Base-by-base conservation (phyloP, 2,113 vertebrate species). In the Sula dactylatra region DNA sequence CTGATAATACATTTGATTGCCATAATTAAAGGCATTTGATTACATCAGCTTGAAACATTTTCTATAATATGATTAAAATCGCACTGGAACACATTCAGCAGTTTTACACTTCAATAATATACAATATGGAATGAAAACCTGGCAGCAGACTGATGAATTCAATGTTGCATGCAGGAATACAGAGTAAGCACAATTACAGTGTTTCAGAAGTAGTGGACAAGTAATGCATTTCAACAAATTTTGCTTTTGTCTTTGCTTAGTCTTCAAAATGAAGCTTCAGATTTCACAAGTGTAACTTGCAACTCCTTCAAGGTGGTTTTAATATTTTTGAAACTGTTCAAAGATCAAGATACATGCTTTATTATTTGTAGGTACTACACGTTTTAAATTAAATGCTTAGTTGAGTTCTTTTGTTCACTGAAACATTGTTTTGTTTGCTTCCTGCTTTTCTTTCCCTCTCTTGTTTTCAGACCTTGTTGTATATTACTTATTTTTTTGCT, bases 131-230 rank as follows among this genome's bases (percentile, higher is more conserved):
- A 89, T 90, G 89, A 56, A 96, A 93, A 95, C 86, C 93, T 94
- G 71, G 88, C 92, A 87, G 87, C 71, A 91, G 67, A 10, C 83
- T 92, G 94, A 91, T 72, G 74, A 78, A 73, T 44, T 89, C 91
- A 92, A 14, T 87, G 78, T 90, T 54, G 82, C 78, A 52, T 90
- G 83, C 62, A 94, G 93, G 59, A 90, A 93, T 93, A 96, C 85
- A 80, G 90, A 90, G 92, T 93, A 94, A 97, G 94, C 97, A 86
- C 81, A 93, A 82, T 95, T 97, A 71, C 58, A 65, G 45, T 27
- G 44, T 84, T 94, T 88, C 73, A 88, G 89, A 95, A 92, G 55
- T 54, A 92, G 83, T 65, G 55, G 94, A 78, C 84, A 65, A 86
- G 84, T 38, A 90, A 88, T 61, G 71, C 64, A 65, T 96, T 66